These are phyloP conservation scores for Acleris literana DNA, from an alignment of 2,888 invertebrate genomes.

Conservation along the genomic window DNA sequence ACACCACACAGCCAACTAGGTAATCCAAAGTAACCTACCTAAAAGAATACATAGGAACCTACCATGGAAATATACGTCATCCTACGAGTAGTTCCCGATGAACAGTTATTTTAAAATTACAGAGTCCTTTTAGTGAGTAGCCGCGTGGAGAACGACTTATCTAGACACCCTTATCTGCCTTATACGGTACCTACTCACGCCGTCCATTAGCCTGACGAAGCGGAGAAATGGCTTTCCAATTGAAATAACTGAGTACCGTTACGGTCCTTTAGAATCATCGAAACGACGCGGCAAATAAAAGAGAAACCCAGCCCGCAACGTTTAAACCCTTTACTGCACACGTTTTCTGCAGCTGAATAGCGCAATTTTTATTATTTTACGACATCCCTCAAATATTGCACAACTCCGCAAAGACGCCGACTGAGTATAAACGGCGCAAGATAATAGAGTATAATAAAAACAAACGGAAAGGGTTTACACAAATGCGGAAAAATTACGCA, in stretches of 20 bases:
- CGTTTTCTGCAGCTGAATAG: constrained; percentile 76
- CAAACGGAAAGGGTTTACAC: constrained; percentile 82
- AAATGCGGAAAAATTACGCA: constrained; percentile 82
- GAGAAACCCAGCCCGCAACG: constrained; percentile 64
- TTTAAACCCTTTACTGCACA: constrained; percentile 74
- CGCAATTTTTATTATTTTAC: constrained; percentile 81
- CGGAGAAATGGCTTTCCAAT: constrained; percentile 58
- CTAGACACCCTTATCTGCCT: constrained; percentile 61
- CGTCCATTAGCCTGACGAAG: constrained; percentile 59
- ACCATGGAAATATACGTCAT: not conserved
- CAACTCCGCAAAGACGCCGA: constrained; percentile 77
- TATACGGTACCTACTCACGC: constrained; percentile 46
- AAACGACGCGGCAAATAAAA: constrained; percentile 58
- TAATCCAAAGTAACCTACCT: too few species aligned
- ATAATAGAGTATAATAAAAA: constrained; percentile 77
- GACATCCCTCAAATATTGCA: constrained; percentile 68
- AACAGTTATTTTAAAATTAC: constrained; percentile 31
- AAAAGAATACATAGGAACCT: not conserved
- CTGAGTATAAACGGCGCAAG: constrained; percentile 53
- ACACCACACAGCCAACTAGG: too few species aligned
- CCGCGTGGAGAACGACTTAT: constrained; percentile 46
- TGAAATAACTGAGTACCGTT: constrained; percentile 62
- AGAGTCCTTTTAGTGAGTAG: constrained; percentile 32
- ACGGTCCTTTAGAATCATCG: constrained; percentile 53
- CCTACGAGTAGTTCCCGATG: constrained; percentile 14